These are phyloP conservation scores for Bombus soroeensis DNA, from an alignment of 1,140 invertebrate species.

Conservation along the genomic window DNA sequence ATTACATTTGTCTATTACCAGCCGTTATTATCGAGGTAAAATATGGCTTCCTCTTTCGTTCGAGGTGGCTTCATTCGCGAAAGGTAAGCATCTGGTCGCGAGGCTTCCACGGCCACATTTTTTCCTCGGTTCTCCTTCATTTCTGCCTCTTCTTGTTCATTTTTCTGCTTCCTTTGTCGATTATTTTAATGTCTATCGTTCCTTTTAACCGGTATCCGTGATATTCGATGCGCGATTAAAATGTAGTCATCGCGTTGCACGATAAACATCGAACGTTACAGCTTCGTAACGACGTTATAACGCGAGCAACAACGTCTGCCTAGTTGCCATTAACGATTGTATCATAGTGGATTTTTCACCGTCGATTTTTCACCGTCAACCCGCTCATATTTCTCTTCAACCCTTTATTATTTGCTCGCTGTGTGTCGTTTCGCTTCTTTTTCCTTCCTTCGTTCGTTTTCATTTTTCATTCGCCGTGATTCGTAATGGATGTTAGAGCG, in stretches of 20 bases:
- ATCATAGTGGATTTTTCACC: not conserved
- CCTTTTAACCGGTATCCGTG: not conserved
- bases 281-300: constrained; percentile 8
- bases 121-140: not conserved
- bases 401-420: too few relatives aligned
- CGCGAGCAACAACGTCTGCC: not conserved
- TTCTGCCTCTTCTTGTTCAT: not conserved
- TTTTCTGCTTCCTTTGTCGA: not conserved
- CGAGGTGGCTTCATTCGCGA: constrained; percentile 19
- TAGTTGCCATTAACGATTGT: constrained; percentile 20
- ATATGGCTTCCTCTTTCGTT: constrained; percentile 25
- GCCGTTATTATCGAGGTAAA: constrained; percentile 31
- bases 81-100: constrained; percentile 1
- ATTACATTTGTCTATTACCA: constrained; percentile 4
- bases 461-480: too few relatives aligned
- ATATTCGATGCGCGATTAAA: constrained; percentile 13
- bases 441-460: not conserved
- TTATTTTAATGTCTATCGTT: constrained; percentile 17
- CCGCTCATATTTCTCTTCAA: not conserved
- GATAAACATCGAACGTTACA: constrained; percentile 23
- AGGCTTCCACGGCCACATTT: constrained; percentile 11
- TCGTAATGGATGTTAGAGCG: too few relatives aligned
- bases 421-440: not conserved
- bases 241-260: not conserved
- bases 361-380: not conserved